These are phyloP conservation scores for Chymomyza procnemis DNA, from an alignment of 2,888 invertebrate species.

Conservation along the genomic window DNA sequence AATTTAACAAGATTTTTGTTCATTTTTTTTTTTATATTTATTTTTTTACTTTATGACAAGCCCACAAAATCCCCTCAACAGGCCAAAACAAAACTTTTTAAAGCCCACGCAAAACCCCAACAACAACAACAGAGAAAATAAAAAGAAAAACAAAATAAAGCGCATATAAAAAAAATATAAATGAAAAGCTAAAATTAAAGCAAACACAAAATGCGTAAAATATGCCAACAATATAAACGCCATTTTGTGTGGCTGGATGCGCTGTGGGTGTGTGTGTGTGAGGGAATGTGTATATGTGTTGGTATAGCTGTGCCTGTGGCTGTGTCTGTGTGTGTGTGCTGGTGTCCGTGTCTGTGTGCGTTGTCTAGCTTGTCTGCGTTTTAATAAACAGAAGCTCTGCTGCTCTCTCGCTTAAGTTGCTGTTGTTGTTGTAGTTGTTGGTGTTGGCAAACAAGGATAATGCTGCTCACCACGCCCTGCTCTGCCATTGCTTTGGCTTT, in stretches of 20 bases:
- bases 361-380: slow-evolving; percentile 42
- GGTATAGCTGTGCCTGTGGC: neutral
- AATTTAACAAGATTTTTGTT: slow-evolving; percentile 8
- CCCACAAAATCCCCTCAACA: slow-evolving; percentile 24
- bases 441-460: slow-evolving; percentile 55
- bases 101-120: slow-evolving; percentile 29
- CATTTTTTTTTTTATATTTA: too few relatives aligned
- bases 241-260: slow-evolving; percentile 62
- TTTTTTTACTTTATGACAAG: slow-evolving; percentile 33
- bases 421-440: neutral
- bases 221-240: slow-evolving; percentile 57
- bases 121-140: neutral
- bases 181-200: slow-evolving; percentile 57
- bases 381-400: slow-evolving; percentile 59
- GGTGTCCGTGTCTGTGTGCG: slow-evolving; percentile 7
- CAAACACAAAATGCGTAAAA: slow-evolving; percentile 64
- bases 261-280: slow-evolving; percentile 31
- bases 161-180: slow-evolving; percentile 12
- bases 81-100: slow-evolving; percentile 32
- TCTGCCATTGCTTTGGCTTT: slow-evolving; percentile 20
- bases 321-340: slow-evolving; percentile 16
- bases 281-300: slow-evolving; percentile 30
- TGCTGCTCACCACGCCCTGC: slow-evolving; percentile 33
- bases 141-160: slow-evolving; percentile 5
- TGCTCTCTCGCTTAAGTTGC: slow-evolving; percentile 15